A percentile compares a stretch with the other conserved stretches of the same genome.
Conservation (phyloP, 2,888 invertebrate species). For the Megastigmus dorsalis region DNA sequence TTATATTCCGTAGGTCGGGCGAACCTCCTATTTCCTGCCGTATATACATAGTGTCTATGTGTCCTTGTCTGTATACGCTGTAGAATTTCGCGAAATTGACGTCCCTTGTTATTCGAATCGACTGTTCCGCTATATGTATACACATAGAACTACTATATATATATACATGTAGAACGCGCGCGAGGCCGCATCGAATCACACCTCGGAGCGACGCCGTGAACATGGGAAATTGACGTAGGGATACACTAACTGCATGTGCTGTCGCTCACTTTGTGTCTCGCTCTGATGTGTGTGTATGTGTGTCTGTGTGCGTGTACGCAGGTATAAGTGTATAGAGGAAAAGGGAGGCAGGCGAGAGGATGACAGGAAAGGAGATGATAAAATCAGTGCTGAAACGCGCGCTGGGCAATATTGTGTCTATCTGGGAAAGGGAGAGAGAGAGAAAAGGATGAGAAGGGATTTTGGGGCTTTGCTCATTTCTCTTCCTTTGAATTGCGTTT, state of each 20-base stretch:
- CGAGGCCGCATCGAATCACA: conserved; percentile 2
- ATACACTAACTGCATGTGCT: background rate
- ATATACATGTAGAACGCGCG: too few relatives aligned
- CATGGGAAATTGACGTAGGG: conserved; percentile 27
- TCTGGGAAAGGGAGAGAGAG: background rate
- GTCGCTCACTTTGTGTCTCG: too few relatives aligned
- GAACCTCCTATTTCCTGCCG: too few relatives aligned
- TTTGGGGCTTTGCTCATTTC: conserved; percentile 31
- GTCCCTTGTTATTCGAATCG: conserved; percentile 27
- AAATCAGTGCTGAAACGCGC: conserved; percentile 29
- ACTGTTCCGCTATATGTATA: background rate
- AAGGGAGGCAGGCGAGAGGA: background rate
- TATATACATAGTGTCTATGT: too few relatives aligned
- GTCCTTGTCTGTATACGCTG: too few relatives aligned
- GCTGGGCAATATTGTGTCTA: conserved; percentile 24
- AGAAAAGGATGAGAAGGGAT: conserved; percentile 2
- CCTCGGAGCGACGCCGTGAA: conserved; percentile 1
- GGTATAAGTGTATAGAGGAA: too few relatives aligned
- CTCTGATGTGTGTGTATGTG: too few relatives aligned
- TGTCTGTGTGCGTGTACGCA: too few relatives aligned
- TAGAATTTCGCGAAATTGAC: conserved; percentile 22
- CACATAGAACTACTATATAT: too few relatives aligned
- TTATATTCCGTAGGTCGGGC: too few relatives aligned
- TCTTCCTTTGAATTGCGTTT: conserved; percentile 27
- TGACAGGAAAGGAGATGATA: conserved; percentile 39